A percentile compares a stretch with the other conserved stretches of the same genome.
These are phyloP conservation scores for Zaprionus inermis DNA, from an alignment of 1,140 invertebrate genomes.

Conservation along the genomic window DNA sequence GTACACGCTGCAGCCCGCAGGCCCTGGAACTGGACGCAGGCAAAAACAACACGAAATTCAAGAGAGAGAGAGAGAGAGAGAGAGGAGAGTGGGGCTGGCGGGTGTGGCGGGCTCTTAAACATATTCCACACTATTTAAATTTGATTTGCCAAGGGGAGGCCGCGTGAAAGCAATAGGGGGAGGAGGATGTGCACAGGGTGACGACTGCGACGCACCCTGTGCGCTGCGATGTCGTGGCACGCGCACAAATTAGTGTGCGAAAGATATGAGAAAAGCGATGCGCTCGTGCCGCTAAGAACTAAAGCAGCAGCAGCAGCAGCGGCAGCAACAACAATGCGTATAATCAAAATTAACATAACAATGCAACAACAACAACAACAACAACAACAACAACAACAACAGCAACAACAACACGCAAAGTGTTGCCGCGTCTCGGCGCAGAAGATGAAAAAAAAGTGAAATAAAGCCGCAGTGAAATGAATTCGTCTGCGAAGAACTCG, in stretches of 20 bases:
- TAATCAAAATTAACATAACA: constrained; percentile 81
- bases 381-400: constrained; percentile 33
- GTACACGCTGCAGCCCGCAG: constrained; percentile 45
- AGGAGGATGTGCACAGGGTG: constrained; percentile 1
- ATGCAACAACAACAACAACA: constrained; percentile 56
- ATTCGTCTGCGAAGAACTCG: constrained; percentile 67
- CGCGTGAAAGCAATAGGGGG: constrained; percentile 13
- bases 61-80: too few relatives aligned
- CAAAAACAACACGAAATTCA: constrained; percentile 33
- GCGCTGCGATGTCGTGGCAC: constrained; percentile 42
- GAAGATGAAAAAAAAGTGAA: constrained; percentile 22
- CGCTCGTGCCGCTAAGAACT: constrained; percentile 66
- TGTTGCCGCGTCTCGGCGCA: constrained; percentile 47
- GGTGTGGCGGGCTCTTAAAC: too few relatives aligned
- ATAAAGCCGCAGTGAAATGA: constrained; percentile 55
- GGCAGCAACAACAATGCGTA: constrained; percentile 63
- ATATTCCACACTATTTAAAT: constrained; percentile 72
- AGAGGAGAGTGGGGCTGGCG: too few relatives aligned
- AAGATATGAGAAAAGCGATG: constrained; percentile 63
- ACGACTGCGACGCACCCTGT: constrained; percentile 42
- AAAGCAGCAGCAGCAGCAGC: constrained; percentile 54
- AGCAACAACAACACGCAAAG: constrained; percentile 16
- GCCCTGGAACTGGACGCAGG: background rate
- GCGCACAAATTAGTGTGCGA: constrained; percentile 78
- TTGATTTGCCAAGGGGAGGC: constrained; percentile 45